phyloP scores from a whole-genome alignment of 1,140 invertebrate species.

The Megalonaias nervosa region DNA sequence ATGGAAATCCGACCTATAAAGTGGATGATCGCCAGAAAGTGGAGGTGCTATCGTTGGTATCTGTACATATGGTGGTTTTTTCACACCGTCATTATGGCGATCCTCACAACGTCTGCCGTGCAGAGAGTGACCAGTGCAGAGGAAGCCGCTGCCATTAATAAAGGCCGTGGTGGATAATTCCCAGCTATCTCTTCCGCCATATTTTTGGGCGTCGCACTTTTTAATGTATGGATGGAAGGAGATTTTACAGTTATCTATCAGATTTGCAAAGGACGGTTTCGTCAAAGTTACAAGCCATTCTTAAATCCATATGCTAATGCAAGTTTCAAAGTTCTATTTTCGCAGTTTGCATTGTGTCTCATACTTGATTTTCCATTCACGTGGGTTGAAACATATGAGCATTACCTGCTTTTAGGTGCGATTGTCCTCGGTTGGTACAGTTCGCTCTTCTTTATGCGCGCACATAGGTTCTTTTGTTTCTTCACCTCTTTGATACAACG shows the following conservation, averaged over 20 bases:
- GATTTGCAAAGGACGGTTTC: conserved; percentile 12
- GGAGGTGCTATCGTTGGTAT: conserved; percentile 21
- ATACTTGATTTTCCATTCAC: conserved; percentile 45
- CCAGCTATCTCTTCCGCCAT: too few species aligned
- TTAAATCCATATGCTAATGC: conserved; percentile 19
- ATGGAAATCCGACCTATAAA: conserved; percentile 20
- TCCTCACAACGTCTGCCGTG: conserved; percentile 7
- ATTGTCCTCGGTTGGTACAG: conserved; percentile 48
- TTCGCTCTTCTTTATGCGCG: conserved; percentile 40
- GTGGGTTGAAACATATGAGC: background rate
- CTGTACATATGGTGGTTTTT: conserved; percentile 15
- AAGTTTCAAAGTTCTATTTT: conserved; percentile 39
- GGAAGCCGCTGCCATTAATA: too few species aligned
- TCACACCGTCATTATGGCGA: conserved; percentile 24
- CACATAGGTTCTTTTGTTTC: conserved; percentile 41
- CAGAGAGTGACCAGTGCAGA: conserved; percentile 2
- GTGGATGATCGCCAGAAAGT: conserved; percentile 26
- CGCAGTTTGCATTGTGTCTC: conserved; percentile 39
- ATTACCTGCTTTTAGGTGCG: conserved; percentile 32
- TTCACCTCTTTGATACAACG: conserved; percentile 47
- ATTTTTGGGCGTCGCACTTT: too few species aligned
- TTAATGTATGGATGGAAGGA: conserved; percentile 17
- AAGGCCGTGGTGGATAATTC: too few species aligned
- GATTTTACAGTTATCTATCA: conserved; percentile 16
- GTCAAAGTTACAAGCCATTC: conserved; percentile 1